Evolutionary conservation across 2,797 vertebrate species (phyloP).

Genomic region (Cottoperca gobio): DNA sequence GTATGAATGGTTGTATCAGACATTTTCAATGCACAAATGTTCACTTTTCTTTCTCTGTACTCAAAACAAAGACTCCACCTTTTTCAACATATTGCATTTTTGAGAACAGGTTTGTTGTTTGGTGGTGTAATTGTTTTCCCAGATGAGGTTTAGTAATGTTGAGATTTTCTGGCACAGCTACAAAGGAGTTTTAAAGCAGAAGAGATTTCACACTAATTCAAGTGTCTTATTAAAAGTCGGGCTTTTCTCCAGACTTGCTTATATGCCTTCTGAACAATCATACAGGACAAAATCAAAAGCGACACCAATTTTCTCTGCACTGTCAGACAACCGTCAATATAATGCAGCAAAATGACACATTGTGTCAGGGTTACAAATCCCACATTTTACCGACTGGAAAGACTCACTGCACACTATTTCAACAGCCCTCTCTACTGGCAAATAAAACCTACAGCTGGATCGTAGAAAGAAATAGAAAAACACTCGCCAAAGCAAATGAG

Average conservation of each 20-base stretch:
- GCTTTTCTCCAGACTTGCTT: not conserved
- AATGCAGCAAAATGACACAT: not conserved
- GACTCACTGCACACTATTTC: too few species aligned
- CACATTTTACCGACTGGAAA: too few species aligned
- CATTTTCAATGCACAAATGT: not conserved
- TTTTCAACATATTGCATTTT: not conserved
- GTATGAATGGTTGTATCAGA: constrained; percentile 71
- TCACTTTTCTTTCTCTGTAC: not conserved
- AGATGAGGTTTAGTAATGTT: not conserved
- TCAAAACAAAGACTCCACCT: not conserved
- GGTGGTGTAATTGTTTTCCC: not conserved
- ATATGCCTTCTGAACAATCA: not conserved
- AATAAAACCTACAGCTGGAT: too few species aligned
- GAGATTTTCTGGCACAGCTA: not conserved
- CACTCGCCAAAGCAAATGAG: too few species aligned
- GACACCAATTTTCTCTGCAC: not conserved
- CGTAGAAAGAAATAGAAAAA: too few species aligned
- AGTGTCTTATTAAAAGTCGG: not conserved
- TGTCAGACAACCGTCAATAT: not conserved
- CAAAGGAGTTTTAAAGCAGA: not conserved
- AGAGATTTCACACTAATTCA: not conserved
- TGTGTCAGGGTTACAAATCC: not conserved
- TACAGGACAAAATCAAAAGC: not conserved
- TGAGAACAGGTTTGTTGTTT: not conserved
- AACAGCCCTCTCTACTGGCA: too few species aligned